Evolutionary conservation across 35 echinoderm and acorn worm species (phyloP).

Genomic region (Diadema setosum): DNA sequence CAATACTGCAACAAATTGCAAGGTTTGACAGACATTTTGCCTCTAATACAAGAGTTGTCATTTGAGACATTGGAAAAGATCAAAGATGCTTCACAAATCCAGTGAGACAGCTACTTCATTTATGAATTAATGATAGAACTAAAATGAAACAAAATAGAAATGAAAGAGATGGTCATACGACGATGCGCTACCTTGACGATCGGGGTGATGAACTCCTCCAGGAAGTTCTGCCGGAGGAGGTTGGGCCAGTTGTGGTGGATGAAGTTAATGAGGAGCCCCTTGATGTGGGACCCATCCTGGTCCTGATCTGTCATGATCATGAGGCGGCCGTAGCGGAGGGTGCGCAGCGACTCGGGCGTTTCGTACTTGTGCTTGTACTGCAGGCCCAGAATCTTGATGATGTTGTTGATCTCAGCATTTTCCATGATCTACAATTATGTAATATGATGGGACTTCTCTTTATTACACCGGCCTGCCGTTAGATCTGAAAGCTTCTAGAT

Average conservation of each 20-base stretch:
- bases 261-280: slow-evolving; percentile 75
- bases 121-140: no score
- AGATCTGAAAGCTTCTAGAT: no score
- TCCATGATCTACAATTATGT: slow-evolving; percentile 53
- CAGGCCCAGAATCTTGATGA: slow-evolving; percentile 75
- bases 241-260: slow-evolving; percentile 79
- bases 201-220: slow-evolving; percentile 82
- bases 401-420: slow-evolving; percentile 81
- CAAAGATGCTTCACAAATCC: no score
- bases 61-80: no score
- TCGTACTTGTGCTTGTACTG: slow-evolving; percentile 77
- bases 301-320: slow-evolving; percentile 95
- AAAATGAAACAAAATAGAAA: no score
- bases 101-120: no score
- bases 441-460: no score
- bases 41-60: no score
- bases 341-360: slow-evolving; percentile 17
- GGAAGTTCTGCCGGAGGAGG: slow-evolving; percentile 49
- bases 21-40: no score
- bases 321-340: slow-evolving; percentile 55
- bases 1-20: no score
- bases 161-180: no score
- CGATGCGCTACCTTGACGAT: slow-evolving; percentile 74
- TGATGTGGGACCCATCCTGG: slow-evolving; percentile 77
- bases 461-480: no score